These are phyloP conservation scores for Sebastes alutus DNA, from an alignment of 2,797 vertebrate genomes.

Conservation along the genomic window DNA sequence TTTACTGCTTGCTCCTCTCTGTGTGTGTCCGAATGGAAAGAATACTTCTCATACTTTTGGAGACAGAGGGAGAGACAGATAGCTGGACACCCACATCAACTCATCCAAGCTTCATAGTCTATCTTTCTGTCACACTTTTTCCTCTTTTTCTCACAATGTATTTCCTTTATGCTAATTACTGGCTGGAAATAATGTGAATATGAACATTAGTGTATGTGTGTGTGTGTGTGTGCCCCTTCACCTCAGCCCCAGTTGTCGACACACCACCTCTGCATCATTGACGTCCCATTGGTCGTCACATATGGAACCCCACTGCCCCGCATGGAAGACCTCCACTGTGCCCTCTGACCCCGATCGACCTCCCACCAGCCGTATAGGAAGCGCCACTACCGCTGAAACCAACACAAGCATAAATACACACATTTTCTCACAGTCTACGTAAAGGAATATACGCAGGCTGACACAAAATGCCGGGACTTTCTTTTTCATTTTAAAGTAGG, in stretches of 20 bases:
- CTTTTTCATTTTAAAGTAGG: background rate
- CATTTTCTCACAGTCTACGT: constrained; percentile 1
- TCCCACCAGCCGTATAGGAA: constrained; percentile 86
- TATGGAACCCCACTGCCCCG: constrained; percentile 94
- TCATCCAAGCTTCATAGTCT: constrained; percentile 40
- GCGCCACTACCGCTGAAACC: constrained; percentile 52
- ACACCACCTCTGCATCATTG: constrained; percentile 94
- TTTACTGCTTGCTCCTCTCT: constrained; percentile 65
- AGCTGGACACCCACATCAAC: constrained; percentile 54
- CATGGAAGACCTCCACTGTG: constrained; percentile 91
- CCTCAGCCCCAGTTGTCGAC: constrained; percentile 95
- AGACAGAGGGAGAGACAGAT: constrained; percentile 59
- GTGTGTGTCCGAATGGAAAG: constrained; percentile 68
- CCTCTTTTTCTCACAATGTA: constrained; percentile 5
- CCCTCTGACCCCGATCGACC: constrained; percentile 85
- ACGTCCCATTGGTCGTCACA: constrained; percentile 98
- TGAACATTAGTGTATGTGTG: background rate
- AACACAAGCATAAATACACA: background rate
- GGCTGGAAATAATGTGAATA: constrained; percentile 2
- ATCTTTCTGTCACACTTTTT: constrained; percentile 23
- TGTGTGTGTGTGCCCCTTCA: constrained; percentile 61
- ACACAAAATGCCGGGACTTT: background rate
- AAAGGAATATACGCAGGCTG: background rate
- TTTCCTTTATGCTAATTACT: constrained; percentile 12
- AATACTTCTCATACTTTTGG: constrained; percentile 78